A percentile compares a stretch with the other conserved stretches of the same genome.
These are phyloP conservation scores for Malthinus seriepunctatus DNA, from an alignment of 2,888 invertebrate genomes.

Conservation along the genomic window DNA sequence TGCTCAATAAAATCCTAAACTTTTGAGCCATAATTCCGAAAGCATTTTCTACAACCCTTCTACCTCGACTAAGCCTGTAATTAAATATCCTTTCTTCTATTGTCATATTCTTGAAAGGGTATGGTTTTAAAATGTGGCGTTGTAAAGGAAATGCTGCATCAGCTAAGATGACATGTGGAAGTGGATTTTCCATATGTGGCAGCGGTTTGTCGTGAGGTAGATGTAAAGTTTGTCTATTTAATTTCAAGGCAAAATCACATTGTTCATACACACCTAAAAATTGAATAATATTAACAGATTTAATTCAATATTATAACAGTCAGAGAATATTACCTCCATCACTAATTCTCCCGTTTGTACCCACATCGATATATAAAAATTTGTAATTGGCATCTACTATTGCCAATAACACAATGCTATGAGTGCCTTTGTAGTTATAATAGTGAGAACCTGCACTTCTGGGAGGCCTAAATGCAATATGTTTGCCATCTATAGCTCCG, in stretches of 20 bases:
- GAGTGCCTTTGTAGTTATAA: too few species aligned
- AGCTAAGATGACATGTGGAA: conserved; percentile 28
- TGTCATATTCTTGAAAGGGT: conserved; percentile 34
- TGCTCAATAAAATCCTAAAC: conserved; percentile 28
- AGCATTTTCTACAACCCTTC: too few species aligned
- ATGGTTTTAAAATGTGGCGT: too few species aligned
- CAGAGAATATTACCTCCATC: conserved; percentile 6
- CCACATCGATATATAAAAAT: too few species aligned
- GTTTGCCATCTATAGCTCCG: too few species aligned
- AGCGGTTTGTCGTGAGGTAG: conserved; percentile 31
- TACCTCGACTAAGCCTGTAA: conserved; percentile 35
- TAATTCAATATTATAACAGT: not conserved
- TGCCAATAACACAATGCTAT: too few species aligned
- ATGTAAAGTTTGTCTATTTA: not conserved
- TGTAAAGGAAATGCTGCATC: conserved; percentile 42
- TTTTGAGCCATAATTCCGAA: conserved; percentile 29
- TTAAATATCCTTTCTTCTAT: conserved; percentile 39
- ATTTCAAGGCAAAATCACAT: not conserved
- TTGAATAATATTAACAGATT: not conserved
- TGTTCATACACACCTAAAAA: too few species aligned
- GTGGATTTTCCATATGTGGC: conserved; percentile 9
- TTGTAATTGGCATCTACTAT: too few species aligned
- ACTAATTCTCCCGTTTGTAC: too few species aligned
- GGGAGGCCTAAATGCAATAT: too few species aligned
- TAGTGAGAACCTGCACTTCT: too few species aligned